A percentile compares a stretch with the other conserved stretches of the same genome.
Conservation (phyloP, 2,888 invertebrate species). For the Temnothorax ravouxi region DNA sequence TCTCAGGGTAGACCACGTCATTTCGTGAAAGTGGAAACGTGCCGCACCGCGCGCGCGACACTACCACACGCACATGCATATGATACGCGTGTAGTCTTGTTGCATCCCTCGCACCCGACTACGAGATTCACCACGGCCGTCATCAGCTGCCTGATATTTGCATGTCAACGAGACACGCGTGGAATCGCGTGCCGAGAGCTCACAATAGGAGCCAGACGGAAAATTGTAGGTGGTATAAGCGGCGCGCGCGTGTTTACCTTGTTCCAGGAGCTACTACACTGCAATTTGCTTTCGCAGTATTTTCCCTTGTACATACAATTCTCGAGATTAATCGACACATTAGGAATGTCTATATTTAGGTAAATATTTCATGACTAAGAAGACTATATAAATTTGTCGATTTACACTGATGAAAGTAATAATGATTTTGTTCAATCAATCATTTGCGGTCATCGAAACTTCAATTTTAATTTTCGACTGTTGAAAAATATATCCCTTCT, state of each 20-base stretch:
- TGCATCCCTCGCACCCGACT: constrained; percentile 41
- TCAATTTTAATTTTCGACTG: background rate
- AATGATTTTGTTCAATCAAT: background rate
- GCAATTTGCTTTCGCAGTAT: constrained; percentile 9
- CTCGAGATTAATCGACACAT: background rate
- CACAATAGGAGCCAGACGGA: constrained; percentile 13
- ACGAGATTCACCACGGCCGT: background rate
- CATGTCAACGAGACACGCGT: constrained; percentile 40
- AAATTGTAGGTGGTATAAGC: constrained; percentile 36
- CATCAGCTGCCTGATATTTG: constrained; percentile 51
- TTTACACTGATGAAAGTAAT: background rate
- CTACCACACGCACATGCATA: background rate
- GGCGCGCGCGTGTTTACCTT: constrained; percentile 2
- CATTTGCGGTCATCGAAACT: background rate
- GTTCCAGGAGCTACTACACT: constrained; percentile 6
- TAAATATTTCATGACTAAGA: background rate
- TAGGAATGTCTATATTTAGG: background rate
- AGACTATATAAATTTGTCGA: background rate
- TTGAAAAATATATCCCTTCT: background rate
- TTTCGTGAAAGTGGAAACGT: constrained; percentile 63
- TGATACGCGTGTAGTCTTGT: background rate
- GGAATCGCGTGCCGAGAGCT: constrained; percentile 41
- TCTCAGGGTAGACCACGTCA: constrained; percentile 66
- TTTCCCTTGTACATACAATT: background rate
- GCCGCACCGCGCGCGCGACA: constrained; percentile 20